A percentile compares a stretch with the other conserved stretches of the same genome.
These are phyloP conservation scores for Scyliorhinus canicula DNA, from an alignment of 2,797 vertebrate genomes.

Conservation along the genomic window DNA sequence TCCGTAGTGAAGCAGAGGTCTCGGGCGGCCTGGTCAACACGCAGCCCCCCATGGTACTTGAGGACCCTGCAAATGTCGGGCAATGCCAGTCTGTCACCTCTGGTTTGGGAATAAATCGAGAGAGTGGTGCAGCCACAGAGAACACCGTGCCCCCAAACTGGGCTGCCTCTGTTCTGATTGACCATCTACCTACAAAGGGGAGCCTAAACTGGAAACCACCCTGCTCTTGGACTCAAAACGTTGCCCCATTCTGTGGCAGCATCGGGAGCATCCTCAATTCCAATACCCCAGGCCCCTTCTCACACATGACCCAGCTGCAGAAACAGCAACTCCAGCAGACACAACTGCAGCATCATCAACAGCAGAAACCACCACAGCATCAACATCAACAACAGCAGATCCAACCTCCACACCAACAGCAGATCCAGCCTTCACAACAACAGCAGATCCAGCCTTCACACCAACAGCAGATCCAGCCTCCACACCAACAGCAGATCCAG, in stretches of 20 bases:
- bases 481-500: slow-evolving; percentile 47
- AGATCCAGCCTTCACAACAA: not conserved
- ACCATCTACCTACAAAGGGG: slow-evolving; percentile 66
- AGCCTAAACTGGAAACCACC: slow-evolving; percentile 69
- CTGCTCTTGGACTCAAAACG: slow-evolving; percentile 70
- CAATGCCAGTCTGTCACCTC: slow-evolving; percentile 57
- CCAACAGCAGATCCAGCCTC: slow-evolving; percentile 57
- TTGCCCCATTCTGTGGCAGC: slow-evolving; percentile 54
- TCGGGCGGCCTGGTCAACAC: slow-evolving; percentile 64
- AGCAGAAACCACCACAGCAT: slow-evolving; percentile 84
- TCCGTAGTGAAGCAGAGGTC: slow-evolving; percentile 58
- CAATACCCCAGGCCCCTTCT: slow-evolving; percentile 52
- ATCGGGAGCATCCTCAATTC: slow-evolving; percentile 60
- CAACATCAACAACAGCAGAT: slow-evolving; percentile 70
- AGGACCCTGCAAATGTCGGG: slow-evolving; percentile 55
- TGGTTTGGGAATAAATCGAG: slow-evolving; percentile 75
- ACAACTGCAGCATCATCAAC: slow-evolving; percentile 72
- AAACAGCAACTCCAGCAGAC: slow-evolving; percentile 62
- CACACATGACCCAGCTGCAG: slow-evolving; percentile 42
- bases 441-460: slow-evolving; percentile 57
- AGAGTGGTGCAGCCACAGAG: slow-evolving; percentile 68
- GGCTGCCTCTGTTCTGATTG: slow-evolving; percentile 61
- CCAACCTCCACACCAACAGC: slow-evolving; percentile 57
- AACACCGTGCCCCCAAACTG: slow-evolving; percentile 88
- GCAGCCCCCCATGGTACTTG: slow-evolving; percentile 49